These are phyloP conservation scores for Acanthococcus lagerstroemiae DNA, from an alignment of 2,888 invertebrate species.

Conservation along the genomic window DNA sequence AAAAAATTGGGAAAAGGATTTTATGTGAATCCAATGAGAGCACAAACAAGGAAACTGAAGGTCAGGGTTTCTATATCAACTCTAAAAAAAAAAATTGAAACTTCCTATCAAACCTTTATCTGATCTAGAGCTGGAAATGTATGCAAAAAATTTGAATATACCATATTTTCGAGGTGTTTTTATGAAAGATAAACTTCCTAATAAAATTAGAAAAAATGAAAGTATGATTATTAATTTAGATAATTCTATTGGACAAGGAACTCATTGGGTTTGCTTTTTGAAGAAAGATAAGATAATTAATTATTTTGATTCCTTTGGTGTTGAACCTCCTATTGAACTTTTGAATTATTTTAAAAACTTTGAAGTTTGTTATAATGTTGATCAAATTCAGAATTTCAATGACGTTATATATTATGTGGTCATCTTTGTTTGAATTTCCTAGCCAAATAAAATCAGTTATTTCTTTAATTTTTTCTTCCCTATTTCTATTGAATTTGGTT, in stretches of 20 bases:
- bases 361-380: slow-evolving; percentile 27
- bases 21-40: too few species aligned
- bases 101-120: slow-evolving; percentile 22
- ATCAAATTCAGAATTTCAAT: slow-evolving; percentile 24
- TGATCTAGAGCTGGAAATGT: slow-evolving; percentile 35
- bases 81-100: slow-evolving; percentile 15
- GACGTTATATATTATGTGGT: slow-evolving; percentile 31
- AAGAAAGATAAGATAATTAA: slow-evolving; percentile 38
- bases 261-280: slow-evolving; percentile 41
- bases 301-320: slow-evolving; percentile 42
- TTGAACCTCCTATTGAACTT: slow-evolving; percentile 38
- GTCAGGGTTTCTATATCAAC: too few species aligned
- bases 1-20: too few species aligned
- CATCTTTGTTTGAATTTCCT: slow-evolving; percentile 32
- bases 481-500: too few species aligned
- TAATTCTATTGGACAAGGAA: slow-evolving; percentile 36
- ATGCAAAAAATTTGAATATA: slow-evolving; percentile 29
- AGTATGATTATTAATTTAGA: slow-evolving; percentile 39
- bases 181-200: slow-evolving; percentile 41
- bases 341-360: slow-evolving; percentile 5
- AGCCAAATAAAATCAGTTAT: too few species aligned
- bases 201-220: slow-evolving; percentile 36
- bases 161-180: slow-evolving; percentile 38
- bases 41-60: too few species aligned
- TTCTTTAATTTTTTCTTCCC: too few species aligned